A percentile compares a stretch with the other conserved stretches of the same genome.
Evolutionary conservation across 2,113 vertebrate genomes (phyloP).

Genomic region (Bungarus multicinctus): DNA sequence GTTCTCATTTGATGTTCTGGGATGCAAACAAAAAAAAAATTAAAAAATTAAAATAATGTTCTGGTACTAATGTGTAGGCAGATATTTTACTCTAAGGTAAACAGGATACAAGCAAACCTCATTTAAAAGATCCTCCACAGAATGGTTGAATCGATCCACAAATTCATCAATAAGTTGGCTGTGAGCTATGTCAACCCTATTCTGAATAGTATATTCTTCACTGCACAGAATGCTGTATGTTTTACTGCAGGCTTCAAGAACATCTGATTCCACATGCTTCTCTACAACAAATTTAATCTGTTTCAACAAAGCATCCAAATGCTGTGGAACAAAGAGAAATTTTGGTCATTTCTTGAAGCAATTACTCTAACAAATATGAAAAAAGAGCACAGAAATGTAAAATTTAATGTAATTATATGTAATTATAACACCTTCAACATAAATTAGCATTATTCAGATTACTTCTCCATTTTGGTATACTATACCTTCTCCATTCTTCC

Average conservation of each 20-base stretch:
- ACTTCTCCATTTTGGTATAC: not conserved
- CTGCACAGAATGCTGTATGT: conserved; percentile 99
- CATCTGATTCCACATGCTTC: conserved; percentile 94
- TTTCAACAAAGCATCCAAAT: conserved; percentile 94
- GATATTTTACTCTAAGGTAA: not conserved
- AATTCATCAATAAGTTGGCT: conserved; percentile 98
- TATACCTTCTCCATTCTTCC: conserved; percentile 96
- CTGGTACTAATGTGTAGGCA: not conserved
- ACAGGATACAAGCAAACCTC: conserved; percentile 75
- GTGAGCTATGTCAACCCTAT: conserved; percentile 96
- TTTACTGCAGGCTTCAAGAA: conserved; percentile 97
- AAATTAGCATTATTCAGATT: not conserved
- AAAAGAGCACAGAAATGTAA: not conserved
- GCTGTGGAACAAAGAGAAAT: conserved; percentile 67
- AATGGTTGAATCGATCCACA: conserved; percentile 91
- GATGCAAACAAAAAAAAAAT: conserved; percentile 16
- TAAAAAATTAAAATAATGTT: not conserved
- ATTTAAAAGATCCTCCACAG: conserved; percentile 94
- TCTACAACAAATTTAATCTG: conserved; percentile 98
- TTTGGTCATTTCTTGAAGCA: conserved; percentile 24
- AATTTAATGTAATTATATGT: too few species aligned
- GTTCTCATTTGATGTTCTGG: conserved; percentile 13
- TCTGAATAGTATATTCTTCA: conserved; percentile 99
- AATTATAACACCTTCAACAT: not conserved
- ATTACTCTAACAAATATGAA: not conserved